phyloP scores from a whole-genome alignment of 1,140 invertebrate species.

The Zaprionus taronus region DNA sequence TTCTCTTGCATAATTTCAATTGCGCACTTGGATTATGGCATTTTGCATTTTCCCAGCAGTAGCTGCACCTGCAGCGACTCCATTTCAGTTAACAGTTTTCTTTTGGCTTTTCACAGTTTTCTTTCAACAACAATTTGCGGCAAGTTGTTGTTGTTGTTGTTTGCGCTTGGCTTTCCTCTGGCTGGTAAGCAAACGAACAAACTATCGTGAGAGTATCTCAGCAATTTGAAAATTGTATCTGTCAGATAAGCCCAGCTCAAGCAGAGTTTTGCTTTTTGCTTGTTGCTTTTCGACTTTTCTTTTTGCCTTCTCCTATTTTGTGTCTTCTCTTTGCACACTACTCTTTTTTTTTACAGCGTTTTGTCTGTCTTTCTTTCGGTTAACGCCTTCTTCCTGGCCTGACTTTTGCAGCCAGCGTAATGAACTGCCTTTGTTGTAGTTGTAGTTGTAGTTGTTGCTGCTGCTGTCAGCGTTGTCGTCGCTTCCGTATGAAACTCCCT shows the following conservation, averaged over 20 bases:
- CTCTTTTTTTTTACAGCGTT: conserved; percentile 22
- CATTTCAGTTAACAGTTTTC: conserved; percentile 45
- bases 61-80: conserved; percentile 32
- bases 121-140: conserved; percentile 59
- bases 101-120: conserved; percentile 36
- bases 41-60: conserved; percentile 40
- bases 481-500: conserved; percentile 60
- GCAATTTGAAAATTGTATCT: conserved; percentile 80
- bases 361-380: conserved; percentile 51
- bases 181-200: conserved; percentile 22
- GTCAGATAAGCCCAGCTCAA: conserved; percentile 61
- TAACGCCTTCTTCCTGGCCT: conserved; percentile 61
- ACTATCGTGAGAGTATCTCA: conserved; percentile 70
- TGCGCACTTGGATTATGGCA: conserved; percentile 22
- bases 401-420: conserved; percentile 62
- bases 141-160: conserved; percentile 29
- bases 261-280: conserved; percentile 35
- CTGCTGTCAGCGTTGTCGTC: conserved; percentile 43
- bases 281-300: conserved; percentile 12
- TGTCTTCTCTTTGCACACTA: neutral
- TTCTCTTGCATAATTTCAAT: conserved; percentile 59
- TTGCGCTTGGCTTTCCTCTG: no score
- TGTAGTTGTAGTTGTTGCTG: conserved; percentile 8
- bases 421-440: conserved; percentile 57
- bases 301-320: neutral